Evolutionary conservation across 2,113 vertebrate species (phyloP).

Genomic region (Cyprinodon variegatus): DNA sequence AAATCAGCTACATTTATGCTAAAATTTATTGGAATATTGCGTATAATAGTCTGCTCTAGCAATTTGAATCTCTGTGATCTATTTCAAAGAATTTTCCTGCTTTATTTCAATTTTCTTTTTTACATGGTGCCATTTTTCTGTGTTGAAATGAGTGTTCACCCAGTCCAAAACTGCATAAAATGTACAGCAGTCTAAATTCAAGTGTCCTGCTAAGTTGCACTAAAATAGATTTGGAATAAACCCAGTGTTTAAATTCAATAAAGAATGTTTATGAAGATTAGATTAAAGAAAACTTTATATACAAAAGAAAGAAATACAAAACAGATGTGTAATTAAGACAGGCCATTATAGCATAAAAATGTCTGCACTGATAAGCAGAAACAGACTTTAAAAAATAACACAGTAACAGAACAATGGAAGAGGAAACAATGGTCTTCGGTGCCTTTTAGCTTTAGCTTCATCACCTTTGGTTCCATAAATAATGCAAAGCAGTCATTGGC

Average conservation of each 20-base stretch:
- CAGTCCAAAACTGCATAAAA: conserved; percentile 19
- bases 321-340: neutral
- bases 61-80: neutral
- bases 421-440: conserved; percentile 18
- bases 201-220: conserved; percentile 29
- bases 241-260: neutral
- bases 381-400: neutral
- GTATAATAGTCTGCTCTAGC: neutral
- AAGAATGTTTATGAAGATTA: neutral
- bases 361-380: neutral
- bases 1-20: neutral
- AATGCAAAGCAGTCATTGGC: conserved; percentile 76
- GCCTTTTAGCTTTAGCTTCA: conserved; percentile 53
- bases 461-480: conserved; percentile 78
- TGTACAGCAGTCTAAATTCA: conserved; percentile 63
- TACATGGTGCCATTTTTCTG: neutral
- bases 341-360: neutral
- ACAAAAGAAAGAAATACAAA: neutral
- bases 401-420: neutral
- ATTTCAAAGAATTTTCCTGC: neutral
- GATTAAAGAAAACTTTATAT: neutral
- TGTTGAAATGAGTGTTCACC: conserved; percentile 34
- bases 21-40: neutral
- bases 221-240: conserved; percentile 34
- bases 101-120: neutral